Base-by-base conservation (phyloP, 92 coral and sea anemone genomes). In the Parazoanthus darwini region DNA sequence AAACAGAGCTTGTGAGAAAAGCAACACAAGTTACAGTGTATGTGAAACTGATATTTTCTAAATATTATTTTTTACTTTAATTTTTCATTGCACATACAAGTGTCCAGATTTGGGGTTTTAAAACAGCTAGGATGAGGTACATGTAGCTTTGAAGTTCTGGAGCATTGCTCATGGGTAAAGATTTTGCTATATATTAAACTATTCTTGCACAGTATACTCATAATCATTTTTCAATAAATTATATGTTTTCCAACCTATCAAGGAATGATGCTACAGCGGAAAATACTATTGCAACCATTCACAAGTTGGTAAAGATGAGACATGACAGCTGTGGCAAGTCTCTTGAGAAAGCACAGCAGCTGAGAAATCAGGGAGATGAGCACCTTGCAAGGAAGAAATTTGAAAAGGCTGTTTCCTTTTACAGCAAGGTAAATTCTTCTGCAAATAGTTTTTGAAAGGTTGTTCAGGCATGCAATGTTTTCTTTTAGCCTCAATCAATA, bases 381-480 rank as follows among this genome's bases (percentile, higher is more conserved):
- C 90, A 88, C 38, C 79, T 92, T 26, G 71, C 85, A n/a, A 82
- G 89, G 73, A 92, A 87, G 33, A 93, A 93, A 85, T 95, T 88
- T 91, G 87, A 92, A 75, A 90, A 88, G 80, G 96, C 96, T 86
- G 90, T 95, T 59, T 85, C 93, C 63, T 82, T 86, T 71, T 95
- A 91, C 43, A 92, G 93, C 63, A 85, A 93, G 98, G 98, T 95
- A 92, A 85, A 26, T 70, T 33, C 20, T 35, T 58, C 14, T 26
- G 11, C 11, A 39, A 39, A 39, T 15, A 7, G 0, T 15, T 42
- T n/a, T 85, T 38, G 1, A 86, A 26, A 6, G 23, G 6, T 74
- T 0, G 11, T 9, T 18, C 5, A 3, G 38, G 26, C 35, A 39
- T 15, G 48, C 16, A 29, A 13, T 50, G 18, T 11, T 26, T n/a